Percentiles rank a stretch among this genome's conserved stretches.
Conservation (phyloP, 2,888 invertebrate species). For the Odontocolon sp. region DNA sequence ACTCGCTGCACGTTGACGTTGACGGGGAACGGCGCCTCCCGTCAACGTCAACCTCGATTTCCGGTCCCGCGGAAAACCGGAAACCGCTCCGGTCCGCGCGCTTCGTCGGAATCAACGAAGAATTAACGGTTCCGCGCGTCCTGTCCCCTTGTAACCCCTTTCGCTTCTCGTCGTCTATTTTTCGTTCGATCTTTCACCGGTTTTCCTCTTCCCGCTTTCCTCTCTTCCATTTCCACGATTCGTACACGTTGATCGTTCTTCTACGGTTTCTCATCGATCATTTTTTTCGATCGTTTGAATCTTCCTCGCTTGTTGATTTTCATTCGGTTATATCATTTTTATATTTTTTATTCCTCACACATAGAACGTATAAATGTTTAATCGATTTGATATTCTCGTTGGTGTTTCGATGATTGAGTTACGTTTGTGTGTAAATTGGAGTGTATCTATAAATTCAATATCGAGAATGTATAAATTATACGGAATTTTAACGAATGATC, state of each 20-base stretch:
- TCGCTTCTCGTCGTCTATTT: conserved; percentile 40
- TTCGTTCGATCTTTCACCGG: conserved; percentile 53
- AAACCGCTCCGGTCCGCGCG: conserved; percentile 57
- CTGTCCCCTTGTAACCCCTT: not conserved
- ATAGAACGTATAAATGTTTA: too few relatives aligned
- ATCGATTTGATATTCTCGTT: too few relatives aligned
- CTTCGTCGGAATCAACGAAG: conserved; percentile 69
- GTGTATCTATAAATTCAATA: too few relatives aligned
- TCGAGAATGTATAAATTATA: too few relatives aligned
- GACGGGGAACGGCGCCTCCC: conserved; percentile 48
- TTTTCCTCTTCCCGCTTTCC: conserved; percentile 39
- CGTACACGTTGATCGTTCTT: conserved; percentile 33
- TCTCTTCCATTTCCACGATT: conserved; percentile 33
- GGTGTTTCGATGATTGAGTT: too few relatives aligned
- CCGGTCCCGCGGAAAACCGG: conserved; percentile 65
- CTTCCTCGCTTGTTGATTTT: conserved; percentile 11
- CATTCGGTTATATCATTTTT: not conserved
- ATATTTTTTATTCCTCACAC: not conserved
- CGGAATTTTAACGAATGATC: too few relatives aligned
- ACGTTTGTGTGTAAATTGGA: too few relatives aligned
- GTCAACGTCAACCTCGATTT: conserved; percentile 73
- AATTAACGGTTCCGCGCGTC: conserved; percentile 64
- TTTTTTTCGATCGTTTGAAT: too few relatives aligned
- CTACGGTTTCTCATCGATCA: conserved; percentile 37
- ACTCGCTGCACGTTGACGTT: conserved; percentile 51